Evolutionary conservation across 2,797 vertebrate genomes (phyloP).

Genomic region (Margarornis squamiger): DNA sequence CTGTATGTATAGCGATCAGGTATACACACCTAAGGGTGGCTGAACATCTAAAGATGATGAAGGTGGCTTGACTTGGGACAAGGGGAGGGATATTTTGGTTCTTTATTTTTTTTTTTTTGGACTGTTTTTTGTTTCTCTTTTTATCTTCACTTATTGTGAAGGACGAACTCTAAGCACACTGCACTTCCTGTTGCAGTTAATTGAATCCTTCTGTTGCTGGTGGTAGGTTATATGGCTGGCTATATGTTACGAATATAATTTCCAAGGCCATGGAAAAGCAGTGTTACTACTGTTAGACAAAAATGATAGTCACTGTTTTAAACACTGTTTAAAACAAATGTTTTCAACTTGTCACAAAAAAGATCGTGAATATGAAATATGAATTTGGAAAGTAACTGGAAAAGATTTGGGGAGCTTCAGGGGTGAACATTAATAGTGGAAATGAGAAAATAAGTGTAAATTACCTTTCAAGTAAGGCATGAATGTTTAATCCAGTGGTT

Average conservation of each 20-base stretch:
- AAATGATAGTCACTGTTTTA: neutral
- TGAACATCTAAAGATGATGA: neutral
- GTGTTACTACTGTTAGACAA: neutral
- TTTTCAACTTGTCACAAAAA: slow-evolving; percentile 48
- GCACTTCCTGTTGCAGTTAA: neutral
- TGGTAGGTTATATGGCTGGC: neutral
- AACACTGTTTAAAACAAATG: neutral
- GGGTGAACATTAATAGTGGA: neutral
- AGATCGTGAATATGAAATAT: slow-evolving; percentile 33
- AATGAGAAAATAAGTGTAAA: slow-evolving; percentile 38
- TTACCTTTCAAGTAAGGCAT: slow-evolving; percentile 8
- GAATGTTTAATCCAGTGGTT: neutral
- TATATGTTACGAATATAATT: neutral
- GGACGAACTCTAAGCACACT: neutral
- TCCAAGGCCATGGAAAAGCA: neutral
- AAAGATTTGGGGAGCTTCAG: neutral
- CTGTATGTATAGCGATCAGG: neutral
- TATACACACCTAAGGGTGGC: neutral
- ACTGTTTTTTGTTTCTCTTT: neutral
- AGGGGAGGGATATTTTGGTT: neutral
- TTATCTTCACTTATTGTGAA: neutral
- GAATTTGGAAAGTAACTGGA: slow-evolving; percentile 11
- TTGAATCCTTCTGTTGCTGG: neutral
- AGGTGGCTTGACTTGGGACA: neutral
- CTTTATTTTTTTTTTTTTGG: neutral